A percentile compares a stretch with the other conserved stretches of the same genome.
Conservation (phyloP, 2,113 vertebrate genomes). For the Hydrolagus affinis region DNA sequence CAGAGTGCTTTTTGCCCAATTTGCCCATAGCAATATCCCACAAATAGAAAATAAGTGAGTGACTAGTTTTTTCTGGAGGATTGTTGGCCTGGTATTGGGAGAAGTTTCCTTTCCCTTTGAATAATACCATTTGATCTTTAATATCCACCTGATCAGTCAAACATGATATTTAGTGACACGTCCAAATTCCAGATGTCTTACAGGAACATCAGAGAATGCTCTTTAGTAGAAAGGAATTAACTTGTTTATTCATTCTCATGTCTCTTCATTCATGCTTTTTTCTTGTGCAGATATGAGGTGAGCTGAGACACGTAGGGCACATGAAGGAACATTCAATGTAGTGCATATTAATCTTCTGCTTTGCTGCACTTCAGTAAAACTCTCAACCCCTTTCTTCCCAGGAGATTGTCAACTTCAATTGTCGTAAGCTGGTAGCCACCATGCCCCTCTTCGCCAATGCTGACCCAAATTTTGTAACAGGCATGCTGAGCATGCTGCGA, state of each 20-base stretch:
- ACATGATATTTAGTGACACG: too few relatives aligned
- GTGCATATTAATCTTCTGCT: neutral
- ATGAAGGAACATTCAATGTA: neutral
- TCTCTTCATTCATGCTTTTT: neutral
- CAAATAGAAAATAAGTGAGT: too few relatives aligned
- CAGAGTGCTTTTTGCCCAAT: too few relatives aligned
- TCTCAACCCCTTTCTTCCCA: slow-evolving; percentile 42
- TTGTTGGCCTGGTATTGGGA: too few relatives aligned
- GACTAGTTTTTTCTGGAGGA: too few relatives aligned
- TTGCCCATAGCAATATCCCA: too few relatives aligned
- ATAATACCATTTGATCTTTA: too few relatives aligned
- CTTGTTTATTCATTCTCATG: neutral
- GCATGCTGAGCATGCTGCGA: slow-evolving; percentile 92
- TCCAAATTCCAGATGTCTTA: too few relatives aligned
- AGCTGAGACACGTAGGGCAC: too few relatives aligned
- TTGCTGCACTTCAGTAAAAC: neutral
- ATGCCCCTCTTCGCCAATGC: slow-evolving; percentile 97
- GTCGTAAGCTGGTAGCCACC: slow-evolving; percentile 90
- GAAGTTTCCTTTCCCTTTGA: too few relatives aligned
- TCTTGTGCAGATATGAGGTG: neutral
- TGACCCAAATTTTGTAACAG: slow-evolving; percentile 95
- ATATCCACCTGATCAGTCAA: too few relatives aligned
- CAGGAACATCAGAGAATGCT: neutral
- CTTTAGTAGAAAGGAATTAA: neutral
- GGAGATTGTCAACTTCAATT: slow-evolving; percentile 98